These are phyloP conservation scores for Anguilla pacifica DNA, from an alignment of 2,797 vertebrate genomes.

Conservation along the genomic window DNA sequence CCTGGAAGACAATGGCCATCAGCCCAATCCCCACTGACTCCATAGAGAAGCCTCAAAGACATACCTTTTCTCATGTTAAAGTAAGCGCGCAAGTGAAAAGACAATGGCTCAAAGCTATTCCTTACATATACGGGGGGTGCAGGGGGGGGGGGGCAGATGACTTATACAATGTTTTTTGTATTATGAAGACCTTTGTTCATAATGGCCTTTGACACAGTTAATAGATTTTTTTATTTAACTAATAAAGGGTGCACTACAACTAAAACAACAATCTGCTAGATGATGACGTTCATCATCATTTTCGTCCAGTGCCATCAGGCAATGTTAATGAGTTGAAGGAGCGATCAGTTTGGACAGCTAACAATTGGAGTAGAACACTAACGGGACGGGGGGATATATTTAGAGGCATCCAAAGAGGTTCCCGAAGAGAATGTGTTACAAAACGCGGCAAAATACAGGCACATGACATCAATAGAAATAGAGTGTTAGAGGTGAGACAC, in stretches of 20 bases:
- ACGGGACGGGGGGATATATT: background rate
- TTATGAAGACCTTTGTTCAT: background rate
- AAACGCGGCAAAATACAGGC: background rate
- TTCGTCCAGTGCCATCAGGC: background rate
- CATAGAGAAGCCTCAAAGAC: background rate
- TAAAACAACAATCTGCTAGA: background rate
- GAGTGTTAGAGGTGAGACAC: background rate
- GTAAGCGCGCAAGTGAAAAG: background rate
- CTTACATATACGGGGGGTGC: background rate
- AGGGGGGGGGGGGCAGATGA: background rate
- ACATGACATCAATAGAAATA: background rate
- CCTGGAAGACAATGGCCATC: slow-evolving; percentile 23
- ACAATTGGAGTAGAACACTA: background rate
- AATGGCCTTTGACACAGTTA: background rate
- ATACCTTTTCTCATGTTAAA: slow-evolving; percentile 27
- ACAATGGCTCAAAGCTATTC: background rate
- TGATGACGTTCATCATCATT: background rate
- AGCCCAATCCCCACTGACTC: slow-evolving; percentile 24
- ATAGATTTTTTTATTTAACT: background rate
- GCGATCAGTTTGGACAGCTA: background rate
- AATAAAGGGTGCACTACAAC: background rate
- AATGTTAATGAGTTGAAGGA: background rate
- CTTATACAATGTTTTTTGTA: background rate
- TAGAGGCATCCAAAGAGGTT: no score
- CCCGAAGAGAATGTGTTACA: background rate